Evolutionary conservation across 2,113 vertebrate species (phyloP), one percentile per base, ranked within the genome.

Genomic region (Circaetus cinerascens): DNA sequence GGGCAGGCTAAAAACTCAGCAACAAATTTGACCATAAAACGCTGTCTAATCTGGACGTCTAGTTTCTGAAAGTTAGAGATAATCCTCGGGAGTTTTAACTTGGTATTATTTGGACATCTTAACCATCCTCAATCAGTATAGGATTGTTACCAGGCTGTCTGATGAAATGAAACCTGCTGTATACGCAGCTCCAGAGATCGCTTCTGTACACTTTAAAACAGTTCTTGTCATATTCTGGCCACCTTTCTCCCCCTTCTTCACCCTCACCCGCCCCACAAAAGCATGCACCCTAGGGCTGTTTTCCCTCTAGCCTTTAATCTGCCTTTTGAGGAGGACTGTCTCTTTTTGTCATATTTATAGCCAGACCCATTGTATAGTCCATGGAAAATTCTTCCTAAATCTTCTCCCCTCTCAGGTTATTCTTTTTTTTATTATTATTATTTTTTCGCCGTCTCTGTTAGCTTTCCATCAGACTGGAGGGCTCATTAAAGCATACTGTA

Each of bases 391-490:
- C 87, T 89, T 91, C 83, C 86, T 81, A 89, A 91, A 88, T 80
- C 74, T 86, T 85, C 64, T 86, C 48, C 76, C 68, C 27, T 74
- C 83, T 75, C 64, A 68, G 62, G 40, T 81, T 89, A 53, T 84
- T 67, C 26, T 82, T 29, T 59, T 67, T 68, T 84, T 69, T 45
- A 13, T 55, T 69, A 18, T 26, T 83, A 26, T 26, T 72, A 8
- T 43, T 86, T 29, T 78, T 82, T 90, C 2, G 0, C 82, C 3
- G 2, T 66, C 75, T 92, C 45, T 66, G 50, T n/a, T 73, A 90
- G 91, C 75, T 92, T 94, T 96, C 85, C 71, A 50, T 51, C 71
- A 93, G 94, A 53, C 84, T 92, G 81, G 53, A 96, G 90, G 81
- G 71, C 82, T 96, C 84, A 11, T 94, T 96, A 96, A 82, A 95